These are phyloP conservation scores for Rhimphoctona megacephalus DNA, from an alignment of 2,888 invertebrate genomes.

Conservation along the genomic window DNA sequence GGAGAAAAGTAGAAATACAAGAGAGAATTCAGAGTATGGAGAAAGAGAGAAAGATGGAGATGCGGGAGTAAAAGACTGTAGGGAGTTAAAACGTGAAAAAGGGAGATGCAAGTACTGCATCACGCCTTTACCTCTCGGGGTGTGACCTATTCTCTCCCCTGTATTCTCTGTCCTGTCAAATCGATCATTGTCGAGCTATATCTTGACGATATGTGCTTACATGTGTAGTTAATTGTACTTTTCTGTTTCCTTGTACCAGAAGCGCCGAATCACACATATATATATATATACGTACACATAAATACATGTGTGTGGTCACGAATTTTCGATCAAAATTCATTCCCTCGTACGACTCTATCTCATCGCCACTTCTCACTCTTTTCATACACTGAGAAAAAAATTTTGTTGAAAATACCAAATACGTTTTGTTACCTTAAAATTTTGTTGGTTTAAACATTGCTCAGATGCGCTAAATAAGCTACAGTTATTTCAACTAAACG, in stretches of 20 bases:
- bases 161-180: slow-evolving; percentile 63
- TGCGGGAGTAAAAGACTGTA: slow-evolving; percentile 1
- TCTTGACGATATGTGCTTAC: slow-evolving; percentile 24
- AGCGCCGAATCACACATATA: slow-evolving; percentile 10
- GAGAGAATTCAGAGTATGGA: neutral
- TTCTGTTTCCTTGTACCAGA: slow-evolving; percentile 15
- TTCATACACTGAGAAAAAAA: slow-evolving; percentile 3
- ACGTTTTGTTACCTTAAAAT: no score
- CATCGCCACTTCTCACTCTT: neutral
- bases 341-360: neutral
- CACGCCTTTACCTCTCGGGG: slow-evolving; percentile 47
- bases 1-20: slow-evolving; percentile 35
- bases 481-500: no score
- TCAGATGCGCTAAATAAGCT: no score
- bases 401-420: no score
- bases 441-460: no score
- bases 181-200: slow-evolving; percentile 62
- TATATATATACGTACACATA: no score
- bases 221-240: slow-evolving; percentile 34
- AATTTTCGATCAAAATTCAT: slow-evolving; percentile 34
- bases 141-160: slow-evolving; percentile 68
- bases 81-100: slow-evolving; percentile 25
- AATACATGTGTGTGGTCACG: slow-evolving; percentile 23
- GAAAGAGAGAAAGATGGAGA: slow-evolving; percentile 20
- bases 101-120: slow-evolving; percentile 53